Conservation (phyloP, 1,140 invertebrate species). For the Megathymus violae region DNA sequence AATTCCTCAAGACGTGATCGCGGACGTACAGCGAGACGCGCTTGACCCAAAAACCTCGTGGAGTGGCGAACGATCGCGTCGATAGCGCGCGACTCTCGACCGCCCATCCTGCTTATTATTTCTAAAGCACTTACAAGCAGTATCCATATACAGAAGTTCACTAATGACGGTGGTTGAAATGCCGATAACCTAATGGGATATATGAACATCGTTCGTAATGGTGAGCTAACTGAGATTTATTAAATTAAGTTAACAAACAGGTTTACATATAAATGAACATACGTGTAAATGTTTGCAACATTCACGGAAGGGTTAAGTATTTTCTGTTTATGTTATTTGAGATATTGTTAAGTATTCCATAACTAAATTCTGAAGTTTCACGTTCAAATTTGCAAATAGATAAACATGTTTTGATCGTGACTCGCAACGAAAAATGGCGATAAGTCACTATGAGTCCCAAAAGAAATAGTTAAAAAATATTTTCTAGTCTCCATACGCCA, state of each 20-base stretch:
- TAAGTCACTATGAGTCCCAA: constrained; percentile 15
- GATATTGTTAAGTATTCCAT: too few relatives aligned
- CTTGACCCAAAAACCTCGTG: constrained; percentile 77
- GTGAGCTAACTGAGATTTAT: background rate
- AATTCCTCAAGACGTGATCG: constrained; percentile 60
- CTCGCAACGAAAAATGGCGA: background rate
- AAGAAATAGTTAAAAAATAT: constrained; percentile 25
- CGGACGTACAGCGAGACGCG: constrained; percentile 59
- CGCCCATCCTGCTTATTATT: constrained; percentile 51
- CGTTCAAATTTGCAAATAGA: too few relatives aligned
- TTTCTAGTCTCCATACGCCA: background rate
- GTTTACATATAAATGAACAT: background rate
- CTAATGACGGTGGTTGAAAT: background rate
- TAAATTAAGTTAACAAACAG: too few relatives aligned
- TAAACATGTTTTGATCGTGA: too few relatives aligned
- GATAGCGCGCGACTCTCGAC: constrained; percentile 62
- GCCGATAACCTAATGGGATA: background rate
- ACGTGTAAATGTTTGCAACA: background rate
- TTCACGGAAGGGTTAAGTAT: background rate
- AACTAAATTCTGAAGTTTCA: too few relatives aligned
- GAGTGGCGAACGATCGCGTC: constrained; percentile 65
- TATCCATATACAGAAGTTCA: constrained; percentile 12
- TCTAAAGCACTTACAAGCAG: constrained; percentile 25
- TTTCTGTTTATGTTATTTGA: background rate
- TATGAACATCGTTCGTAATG: background rate